Evolutionary conservation across 2,797 vertebrate species (phyloP), one percentile per base, ranked within the genome.

Genomic region (Leptodactylus fallax): DNA sequence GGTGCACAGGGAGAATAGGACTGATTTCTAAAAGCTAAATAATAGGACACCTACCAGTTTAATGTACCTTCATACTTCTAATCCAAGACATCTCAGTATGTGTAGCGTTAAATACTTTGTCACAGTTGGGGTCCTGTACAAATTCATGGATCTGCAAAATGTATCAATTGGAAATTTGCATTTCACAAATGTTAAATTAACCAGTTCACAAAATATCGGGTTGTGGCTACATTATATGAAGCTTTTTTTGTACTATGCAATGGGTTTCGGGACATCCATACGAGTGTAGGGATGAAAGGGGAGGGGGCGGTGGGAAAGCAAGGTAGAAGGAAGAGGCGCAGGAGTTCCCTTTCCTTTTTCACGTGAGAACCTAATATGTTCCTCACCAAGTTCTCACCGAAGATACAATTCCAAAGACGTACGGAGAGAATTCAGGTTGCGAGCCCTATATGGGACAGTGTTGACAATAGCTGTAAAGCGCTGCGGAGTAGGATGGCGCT

Each of bases 121-220:
- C 88, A 88, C 92, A 87, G 91, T 80, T 55, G 90, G 91, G 91
- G 93, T 95, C 94, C 94, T 95, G 94, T 94, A 94, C 93, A 94
- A 94, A 93, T 90, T 93, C 91, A 90, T 93, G 92, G 94, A 95
- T 95, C 95, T 95, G 95, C 93, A 95, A 95, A 95, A 95, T 78
- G 94, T 92, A 95, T 94, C 51, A 89, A 89, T 89, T 85, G 83
- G 87, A 89, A 81, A 89, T 89, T 89, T 85, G 87, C 83, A 89
- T 85, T 85, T 89, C 83, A 88, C 87, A 89, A 89, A 89, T 36
- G 72, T 85, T 78, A 81, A 51, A 89, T 79, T 67, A 88, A 88
- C 92, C 91, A 94, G 92, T 93, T 93, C 90, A 95, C 92, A 95
- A 93, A 84, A 94, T 91, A 94, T 94, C 93, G 94, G 91, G 90